phyloP scores from a whole-genome alignment of 2,888 invertebrate genomes.

The Nebria salina region DNA sequence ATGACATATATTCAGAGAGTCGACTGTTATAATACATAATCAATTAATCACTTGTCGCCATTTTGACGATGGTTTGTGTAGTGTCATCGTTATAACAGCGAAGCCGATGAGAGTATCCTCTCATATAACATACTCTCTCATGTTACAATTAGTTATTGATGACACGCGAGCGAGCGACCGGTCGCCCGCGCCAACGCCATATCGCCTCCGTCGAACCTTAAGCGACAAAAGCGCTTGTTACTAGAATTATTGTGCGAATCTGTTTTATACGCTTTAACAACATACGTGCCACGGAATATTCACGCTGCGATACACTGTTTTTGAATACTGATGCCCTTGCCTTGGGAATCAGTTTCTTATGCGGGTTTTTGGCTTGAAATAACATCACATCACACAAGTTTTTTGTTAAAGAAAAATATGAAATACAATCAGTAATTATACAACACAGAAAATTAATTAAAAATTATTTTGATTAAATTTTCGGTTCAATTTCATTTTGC shows the following conservation, averaged over 20 bases:
- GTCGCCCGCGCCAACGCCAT: neutral
- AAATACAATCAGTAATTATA: neutral
- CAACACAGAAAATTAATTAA: neutral
- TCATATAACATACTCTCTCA: constrained; percentile 53
- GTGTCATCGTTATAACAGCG: constrained; percentile 46
- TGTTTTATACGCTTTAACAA: constrained; percentile 4
- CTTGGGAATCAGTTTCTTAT: neutral
- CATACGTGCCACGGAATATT: neutral
- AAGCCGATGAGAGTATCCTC: constrained; percentile 49
- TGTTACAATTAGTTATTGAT: constrained; percentile 57
- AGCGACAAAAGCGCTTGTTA: constrained; percentile 14
- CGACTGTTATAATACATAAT: constrained; percentile 52
- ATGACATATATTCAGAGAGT: neutral
- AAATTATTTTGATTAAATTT: neutral
- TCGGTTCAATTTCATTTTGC: neutral
- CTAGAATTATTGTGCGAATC: constrained; percentile 4
- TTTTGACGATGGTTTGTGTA: constrained; percentile 51
- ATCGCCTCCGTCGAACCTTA: too few relatives aligned
- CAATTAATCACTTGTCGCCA: constrained; percentile 54
- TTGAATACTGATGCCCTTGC: neutral
- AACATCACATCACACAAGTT: neutral
- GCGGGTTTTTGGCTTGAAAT: neutral
- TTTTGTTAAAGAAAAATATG: neutral
- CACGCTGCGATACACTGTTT: neutral
- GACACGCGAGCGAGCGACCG: constrained; percentile 45